Base-by-base conservation (phyloP, 2,888 invertebrate species). In the Lottia gigantea region DNA sequence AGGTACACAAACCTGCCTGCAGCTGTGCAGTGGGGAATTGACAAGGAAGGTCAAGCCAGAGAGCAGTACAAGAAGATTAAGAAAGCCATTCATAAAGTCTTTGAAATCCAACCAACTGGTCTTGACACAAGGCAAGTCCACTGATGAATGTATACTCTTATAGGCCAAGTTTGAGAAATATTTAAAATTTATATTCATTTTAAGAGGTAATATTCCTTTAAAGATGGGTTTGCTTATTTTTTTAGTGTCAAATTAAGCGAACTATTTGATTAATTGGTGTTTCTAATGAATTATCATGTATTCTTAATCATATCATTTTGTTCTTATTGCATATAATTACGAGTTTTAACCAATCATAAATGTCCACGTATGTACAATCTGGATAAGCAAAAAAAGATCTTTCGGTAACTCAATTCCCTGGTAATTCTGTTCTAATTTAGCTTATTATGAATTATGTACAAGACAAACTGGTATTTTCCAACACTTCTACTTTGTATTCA, bases 141-240 rank as follows among this genome's bases (percentile, higher is more conserved):
- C 3, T 31, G 31, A 31, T 65, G 66, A 15, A 64, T 16, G 40
- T 15, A 62, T 12, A n/a, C 11, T 12, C 66, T 66, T 16, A 23
- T 46, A 15, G 70, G 26, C 16, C 25, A 12, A 12, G 49, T 7
- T 3, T 62, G 70, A 3, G 6, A 66, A 16, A 15, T 70, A 70
- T 55, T 62, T 70, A 16, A 70, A 70, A 23, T 70, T 65, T 45
- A 65, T 66, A 16, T 70, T 46, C 46, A 66, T 66, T 11, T 19
- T 70, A 7, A 40, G 62, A 31, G 70, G 70, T 3, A 19, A 45
- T 6, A 26, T 19, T 23, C 23, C 63, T 14, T 62, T 40, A 11
- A 12, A 45, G n/a, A 62, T 61, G 19, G 68, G 46, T 23, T 46
- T 68, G 15, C 16, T n/a, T 7, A 63, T 62, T 31, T 31, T 31